A percentile compares a stretch with the other conserved stretches of the same genome.
phyloP scores from a whole-genome alignment of 2,888 invertebrate genomes.

The Caenorhabditis macrosperma region DNA sequence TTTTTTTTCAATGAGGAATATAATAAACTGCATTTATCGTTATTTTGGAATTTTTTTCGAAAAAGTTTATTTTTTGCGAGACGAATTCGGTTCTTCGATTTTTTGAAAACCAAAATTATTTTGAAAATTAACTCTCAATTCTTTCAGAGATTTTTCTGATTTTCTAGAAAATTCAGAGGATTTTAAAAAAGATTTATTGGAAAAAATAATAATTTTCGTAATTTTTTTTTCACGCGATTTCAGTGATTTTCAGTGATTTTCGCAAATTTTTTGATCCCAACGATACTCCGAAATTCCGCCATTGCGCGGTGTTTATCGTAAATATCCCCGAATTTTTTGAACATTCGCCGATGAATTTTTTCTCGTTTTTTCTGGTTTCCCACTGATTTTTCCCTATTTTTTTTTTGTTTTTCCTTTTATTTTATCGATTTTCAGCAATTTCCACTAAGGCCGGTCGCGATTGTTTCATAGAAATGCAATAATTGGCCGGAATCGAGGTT shows the following conservation, averaged over 20 bases:
- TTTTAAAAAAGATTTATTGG: too few species aligned
- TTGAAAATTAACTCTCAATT: too few species aligned
- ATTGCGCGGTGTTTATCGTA: neutral
- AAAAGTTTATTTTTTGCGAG: too few species aligned
- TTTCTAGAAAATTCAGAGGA: too few species aligned
- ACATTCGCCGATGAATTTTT: neutral
- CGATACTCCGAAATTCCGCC: neutral
- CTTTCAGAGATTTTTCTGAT: too few species aligned
- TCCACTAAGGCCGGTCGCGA: slow-evolving; percentile 25
- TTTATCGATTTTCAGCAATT: neutral
- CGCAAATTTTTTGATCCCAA: neutral
- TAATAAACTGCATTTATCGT: too few species aligned
- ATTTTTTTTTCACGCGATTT: neutral
- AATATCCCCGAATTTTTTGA: neutral
- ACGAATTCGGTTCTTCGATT: too few species aligned
- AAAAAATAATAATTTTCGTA: too few species aligned
- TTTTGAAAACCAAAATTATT: too few species aligned
- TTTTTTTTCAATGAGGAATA: too few species aligned
- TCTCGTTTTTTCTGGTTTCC: neutral
- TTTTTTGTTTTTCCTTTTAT: neutral
- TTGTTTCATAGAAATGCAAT: slow-evolving; percentile 39
- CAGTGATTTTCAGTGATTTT: neutral
- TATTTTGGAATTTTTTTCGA: too few species aligned
- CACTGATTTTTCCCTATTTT: neutral
- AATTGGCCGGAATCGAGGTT: slow-evolving; percentile 30